Evolutionary conservation across 1,140 invertebrate species (phyloP).

Genomic region (Scylla paramamosain): DNA sequence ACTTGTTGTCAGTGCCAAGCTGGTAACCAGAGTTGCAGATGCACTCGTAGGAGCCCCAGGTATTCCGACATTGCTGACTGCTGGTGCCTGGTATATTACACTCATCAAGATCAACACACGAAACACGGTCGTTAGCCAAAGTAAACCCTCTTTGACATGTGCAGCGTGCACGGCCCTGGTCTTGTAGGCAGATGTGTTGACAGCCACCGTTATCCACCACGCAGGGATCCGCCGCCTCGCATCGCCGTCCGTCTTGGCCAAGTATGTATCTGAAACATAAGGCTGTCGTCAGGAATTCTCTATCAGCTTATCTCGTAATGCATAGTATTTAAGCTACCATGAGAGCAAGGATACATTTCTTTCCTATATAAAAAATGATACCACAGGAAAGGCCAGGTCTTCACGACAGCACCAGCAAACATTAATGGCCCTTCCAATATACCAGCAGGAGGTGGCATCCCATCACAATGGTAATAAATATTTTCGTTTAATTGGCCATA

Average conservation of each 20-base stretch:
- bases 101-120: slow-evolving; percentile 85
- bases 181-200: slow-evolving; percentile 89
- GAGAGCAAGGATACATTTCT: too few relatives aligned
- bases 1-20: slow-evolving; percentile 86
- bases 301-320: slow-evolving; percentile 73
- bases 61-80: slow-evolving; percentile 79
- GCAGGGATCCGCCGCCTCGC: slow-evolving; percentile 86
- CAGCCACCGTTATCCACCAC: slow-evolving; percentile 90
- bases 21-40: slow-evolving; percentile 79
- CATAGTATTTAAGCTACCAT: background rate
- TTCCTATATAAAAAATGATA: too few relatives aligned
- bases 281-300: background rate
- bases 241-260: slow-evolving; percentile 88
- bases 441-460: too few relatives aligned
- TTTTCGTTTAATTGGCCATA: too few relatives aligned
- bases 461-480: too few relatives aligned
- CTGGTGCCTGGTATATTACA: slow-evolving; percentile 90
- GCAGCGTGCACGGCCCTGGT: slow-evolving; percentile 90
- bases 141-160: slow-evolving; percentile 80
- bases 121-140: slow-evolving; percentile 81
- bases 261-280: slow-evolving; percentile 84
- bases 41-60: slow-evolving; percentile 80
- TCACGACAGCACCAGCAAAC: too few relatives aligned
- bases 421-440: too few relatives aligned
- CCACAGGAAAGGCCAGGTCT: too few relatives aligned